phyloP scores from a whole-genome alignment of 1,140 invertebrate genomes.

The Drosophila kikkawai region DNA sequence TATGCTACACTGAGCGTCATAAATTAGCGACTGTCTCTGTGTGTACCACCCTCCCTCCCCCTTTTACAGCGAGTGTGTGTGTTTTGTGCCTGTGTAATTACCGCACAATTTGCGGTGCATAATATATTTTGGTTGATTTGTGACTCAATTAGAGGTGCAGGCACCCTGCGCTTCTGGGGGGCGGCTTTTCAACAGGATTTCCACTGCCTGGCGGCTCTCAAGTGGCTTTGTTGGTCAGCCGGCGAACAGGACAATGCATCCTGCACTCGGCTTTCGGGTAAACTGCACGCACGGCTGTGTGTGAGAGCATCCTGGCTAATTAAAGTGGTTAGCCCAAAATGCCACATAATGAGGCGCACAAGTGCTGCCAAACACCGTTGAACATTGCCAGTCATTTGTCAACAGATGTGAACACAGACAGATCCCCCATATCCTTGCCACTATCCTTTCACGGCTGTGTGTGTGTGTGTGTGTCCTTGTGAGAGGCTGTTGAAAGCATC shows the following conservation, averaged over 20 bases:
- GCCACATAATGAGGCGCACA: constrained; percentile 82
- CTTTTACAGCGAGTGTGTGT: neutral
- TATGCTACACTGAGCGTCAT: constrained; percentile 73
- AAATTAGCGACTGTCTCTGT: constrained; percentile 67
- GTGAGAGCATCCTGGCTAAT: constrained; percentile 60
- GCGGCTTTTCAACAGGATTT: constrained; percentile 50
- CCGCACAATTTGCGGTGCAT: constrained; percentile 73
- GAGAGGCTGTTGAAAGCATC: constrained; percentile 72
- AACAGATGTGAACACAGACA: constrained; percentile 51
- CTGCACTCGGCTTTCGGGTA: constrained; percentile 48
- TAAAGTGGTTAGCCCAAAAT: constrained; percentile 80
- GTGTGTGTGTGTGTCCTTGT: constrained; percentile 3
- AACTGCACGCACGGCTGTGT: constrained; percentile 31
- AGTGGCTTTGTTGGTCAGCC: constrained; percentile 73
- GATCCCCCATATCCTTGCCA: constrained; percentile 6
- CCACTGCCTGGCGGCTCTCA: constrained; percentile 64
- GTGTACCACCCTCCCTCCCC: neutral
- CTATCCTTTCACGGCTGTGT: constrained; percentile 8
- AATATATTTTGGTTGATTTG: constrained; percentile 84
- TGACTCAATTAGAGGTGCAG: constrained; percentile 82
- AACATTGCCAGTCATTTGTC: constrained; percentile 81
- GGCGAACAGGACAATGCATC: constrained; percentile 55
- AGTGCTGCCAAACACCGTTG: constrained; percentile 81
- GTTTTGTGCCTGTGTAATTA: constrained; percentile 56
- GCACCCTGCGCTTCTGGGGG: neutral